Evolutionary conservation across 1,140 invertebrate genomes (phyloP), one percentile per base, ranked within the genome.

Genomic region (Campoletis sonorensis): DNA sequence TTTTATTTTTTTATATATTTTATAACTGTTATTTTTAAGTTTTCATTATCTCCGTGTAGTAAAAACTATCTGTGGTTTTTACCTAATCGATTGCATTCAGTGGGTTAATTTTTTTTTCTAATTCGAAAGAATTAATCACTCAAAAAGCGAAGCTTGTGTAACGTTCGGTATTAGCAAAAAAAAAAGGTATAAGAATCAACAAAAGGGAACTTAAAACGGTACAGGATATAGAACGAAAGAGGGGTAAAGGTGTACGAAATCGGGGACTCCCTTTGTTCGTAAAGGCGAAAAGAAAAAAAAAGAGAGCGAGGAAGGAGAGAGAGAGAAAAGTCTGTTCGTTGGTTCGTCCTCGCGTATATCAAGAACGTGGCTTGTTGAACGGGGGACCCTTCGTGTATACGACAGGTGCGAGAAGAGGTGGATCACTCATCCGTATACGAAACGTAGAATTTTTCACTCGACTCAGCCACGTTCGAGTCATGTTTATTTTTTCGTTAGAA

Each of bases 381-480:
- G 40, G 37, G 26, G 5, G 51, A 45, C 49, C 58, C 64, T 79
- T 54, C 61, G 76, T 64, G 37, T 45, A 45, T 58, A 76, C 70
- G 81, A 82, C 81, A 82, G 81, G 81, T 82, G 81, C 77, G 54
- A 73, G 71, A 30, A 18, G 58, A 58, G 75, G 23, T 23, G 21
- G 15, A 51, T 45, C 23, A 21, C 37, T 51, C 79, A 80, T 33
- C 79, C 61, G 61, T 45, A 45, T 18, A 79, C 70, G 72, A 79
- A 80, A 83, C 71, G 58, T 73, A 81, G 79, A 73, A 84, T 81
- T 84, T 84, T 84, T 80, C 80, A 84, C 76, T 81, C 80, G n/a
- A 40, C 61, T 67, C 61, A 8, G 30, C 23, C n/a, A 67, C 3
- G 13, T 10, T 64, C 21, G n/a, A 27, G 23, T 23, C 23, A 67